Evolutionary conservation across 2,888 invertebrate genomes (phyloP), one percentile per base, ranked within the genome.

Genomic region (Lamproptera curius): DNA sequence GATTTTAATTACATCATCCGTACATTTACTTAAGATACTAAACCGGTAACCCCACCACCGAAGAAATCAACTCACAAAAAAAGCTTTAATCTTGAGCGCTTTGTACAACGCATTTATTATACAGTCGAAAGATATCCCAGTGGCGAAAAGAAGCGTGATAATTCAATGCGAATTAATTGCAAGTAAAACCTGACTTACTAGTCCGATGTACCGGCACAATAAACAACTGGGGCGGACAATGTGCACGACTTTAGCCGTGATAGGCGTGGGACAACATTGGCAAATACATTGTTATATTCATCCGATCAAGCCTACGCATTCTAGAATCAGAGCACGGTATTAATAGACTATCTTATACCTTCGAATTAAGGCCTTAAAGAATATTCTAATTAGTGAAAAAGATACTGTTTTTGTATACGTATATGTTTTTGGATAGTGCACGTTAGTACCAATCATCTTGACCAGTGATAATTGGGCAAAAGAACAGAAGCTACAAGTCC

Each of bases 101-200:
- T 46, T 46, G 35, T 41, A 41, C n/a, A 41, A 46, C 40, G 34
- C 26, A 28, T 46, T 39, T 46, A 34, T 46, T 46, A 46, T 46
- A 35, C 15, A 3, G 17, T 40, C n/a, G 34, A 47, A 40, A 39
- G 39, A 14, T 17, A 42, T 14, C 16, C 42, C 53, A 45, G 36
- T 50, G 44, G 47, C 50, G 33, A 46, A 50, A 48, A 38, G 20
- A 52, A 43, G 40, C 43, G 42, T 41, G 40, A 42, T 45, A 57
- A 57, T 56, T 57, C 52, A 49, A 54, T 59, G 59, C 54, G 63
- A 71, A 72, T 72, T 65, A 70, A 73, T 69, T 60, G 54, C 62
- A 60, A 53, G 62, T 70, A 70, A 68, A 52, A 62, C 57, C 59
- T 52, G 58, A 46, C 70, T 72, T 41, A 26, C 23, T 36, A 46